Percentiles rank a stretch among this genome's conserved stretches.
Conservation (phyloP, 2,888 invertebrate species). For the Calameuta idolon region DNA sequence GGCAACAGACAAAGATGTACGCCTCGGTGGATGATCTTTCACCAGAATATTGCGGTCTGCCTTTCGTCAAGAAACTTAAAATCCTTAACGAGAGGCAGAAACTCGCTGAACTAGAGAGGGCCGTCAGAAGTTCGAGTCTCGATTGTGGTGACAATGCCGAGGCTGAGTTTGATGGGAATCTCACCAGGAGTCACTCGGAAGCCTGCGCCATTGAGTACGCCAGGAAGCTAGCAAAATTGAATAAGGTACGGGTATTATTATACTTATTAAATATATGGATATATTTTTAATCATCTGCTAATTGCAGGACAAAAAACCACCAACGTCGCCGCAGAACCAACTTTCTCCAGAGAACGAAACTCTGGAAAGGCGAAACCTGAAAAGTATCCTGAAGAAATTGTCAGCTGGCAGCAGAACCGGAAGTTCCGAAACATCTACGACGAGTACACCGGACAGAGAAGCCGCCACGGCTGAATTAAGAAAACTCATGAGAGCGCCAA, state of each 20-base stretch:
- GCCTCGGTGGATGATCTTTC: constrained; percentile 88
- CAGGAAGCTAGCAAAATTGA: constrained; percentile 59
- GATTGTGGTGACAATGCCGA: constrained; percentile 77
- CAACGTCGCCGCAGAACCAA: constrained; percentile 42
- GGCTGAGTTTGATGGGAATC: constrained; percentile 70
- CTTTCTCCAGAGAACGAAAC: constrained; percentile 82
- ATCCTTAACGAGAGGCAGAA: constrained; percentile 90
- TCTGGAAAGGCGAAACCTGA: constrained; percentile 81
- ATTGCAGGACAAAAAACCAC: background rate
- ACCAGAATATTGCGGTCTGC: constrained; percentile 87
- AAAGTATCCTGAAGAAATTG: constrained; percentile 87
- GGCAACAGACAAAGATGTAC: constrained; percentile 74
- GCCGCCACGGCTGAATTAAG: constrained; percentile 72
- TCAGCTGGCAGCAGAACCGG: constrained; percentile 75
- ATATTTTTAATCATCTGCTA: background rate
- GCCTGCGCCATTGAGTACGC: constrained; percentile 79
- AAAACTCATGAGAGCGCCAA: constrained; percentile 83
- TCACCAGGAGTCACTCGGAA: constrained; percentile 85
- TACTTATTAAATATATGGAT: constrained; percentile 11
- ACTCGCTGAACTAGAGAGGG: constrained; percentile 83
- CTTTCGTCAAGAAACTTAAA: constrained; percentile 89
- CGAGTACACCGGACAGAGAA: constrained; percentile 56
- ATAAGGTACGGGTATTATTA: constrained; percentile 45
- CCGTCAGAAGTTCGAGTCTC: constrained; percentile 84
- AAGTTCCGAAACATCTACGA: constrained; percentile 57